Percentiles rank a stretch among this genome's conserved stretches.
These are phyloP conservation scores for Nipponacmea schrenckii DNA, from an alignment of 2,888 invertebrate species.

Conservation along the genomic window DNA sequence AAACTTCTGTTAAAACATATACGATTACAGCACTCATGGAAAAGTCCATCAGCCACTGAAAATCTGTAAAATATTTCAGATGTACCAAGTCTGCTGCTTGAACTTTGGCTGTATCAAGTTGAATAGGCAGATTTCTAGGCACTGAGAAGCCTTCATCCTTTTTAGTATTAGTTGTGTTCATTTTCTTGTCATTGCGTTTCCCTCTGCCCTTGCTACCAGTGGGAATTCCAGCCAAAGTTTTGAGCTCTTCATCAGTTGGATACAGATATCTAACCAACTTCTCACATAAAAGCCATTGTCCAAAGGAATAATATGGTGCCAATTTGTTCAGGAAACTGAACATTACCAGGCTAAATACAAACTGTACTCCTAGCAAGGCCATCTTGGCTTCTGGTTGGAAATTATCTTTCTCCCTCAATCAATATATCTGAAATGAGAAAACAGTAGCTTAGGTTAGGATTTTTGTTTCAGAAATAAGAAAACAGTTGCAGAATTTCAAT, in stretches of 20 bases:
- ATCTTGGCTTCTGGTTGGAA: slow-evolving; percentile 35
- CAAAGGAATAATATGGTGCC: slow-evolving; percentile 88
- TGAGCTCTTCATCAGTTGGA: slow-evolving; percentile 85
- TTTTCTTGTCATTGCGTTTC: slow-evolving; percentile 35
- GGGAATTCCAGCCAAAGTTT: slow-evolving; percentile 75
- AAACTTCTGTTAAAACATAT: slow-evolving; percentile 89
- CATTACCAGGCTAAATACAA: slow-evolving; percentile 93
- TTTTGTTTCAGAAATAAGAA: no score
- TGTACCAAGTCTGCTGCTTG: slow-evolving; percentile 85
- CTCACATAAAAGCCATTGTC: slow-evolving; percentile 79
- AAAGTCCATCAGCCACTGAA: slow-evolving; percentile 96
- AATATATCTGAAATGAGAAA: no score
- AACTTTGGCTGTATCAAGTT: slow-evolving; percentile 82
- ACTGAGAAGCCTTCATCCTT: slow-evolving; percentile 80
- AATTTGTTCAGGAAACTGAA: slow-evolving; percentile 95
- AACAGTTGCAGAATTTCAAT: no score
- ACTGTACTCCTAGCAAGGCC: slow-evolving; percentile 94
- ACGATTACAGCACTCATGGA: slow-evolving; percentile 81
- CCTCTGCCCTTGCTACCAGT: slow-evolving; percentile 36
- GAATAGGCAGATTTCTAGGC: slow-evolving; percentile 82
- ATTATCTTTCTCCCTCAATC: no score
- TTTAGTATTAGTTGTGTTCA: slow-evolving; percentile 28
- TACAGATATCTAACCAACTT: slow-evolving; percentile 85
- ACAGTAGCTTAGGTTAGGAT: no score
- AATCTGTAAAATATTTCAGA: slow-evolving; percentile 90